Evolutionary conservation across 1,140 invertebrate genomes (phyloP), one percentile per base, ranked within the genome.

Genomic region (Drosophila persimilis): DNA sequence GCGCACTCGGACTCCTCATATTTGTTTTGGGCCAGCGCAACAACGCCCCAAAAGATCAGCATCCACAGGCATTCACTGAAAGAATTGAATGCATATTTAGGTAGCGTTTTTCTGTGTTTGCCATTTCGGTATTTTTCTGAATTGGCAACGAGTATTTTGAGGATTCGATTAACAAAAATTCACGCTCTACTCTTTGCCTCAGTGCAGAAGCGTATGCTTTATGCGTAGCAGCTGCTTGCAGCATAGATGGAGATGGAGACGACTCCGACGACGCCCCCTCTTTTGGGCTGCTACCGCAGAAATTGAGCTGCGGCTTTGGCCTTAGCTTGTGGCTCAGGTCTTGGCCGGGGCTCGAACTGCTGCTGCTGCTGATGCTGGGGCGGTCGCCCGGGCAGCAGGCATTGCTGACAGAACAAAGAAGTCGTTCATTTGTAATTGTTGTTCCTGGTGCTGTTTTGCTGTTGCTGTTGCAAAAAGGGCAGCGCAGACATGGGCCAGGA

Each of bases 371-470:
- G 65, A 51, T 39, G 31, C 48, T 48, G 26, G 45, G 56, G 24
- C 47, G 35, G 20, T 50, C 31, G 66, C 67, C 59, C 52, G 11
- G 31, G 73, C 75, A 72, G 53, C 56, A 60, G 67, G 64, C 66
- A 45, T 63, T 65, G 77, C 86, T 90, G 86, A 90, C 86, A 90
- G 86, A 80, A 89, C 88, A 90, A 90, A 90, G 86, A 83, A 88
- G 80, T 90, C 80, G 81, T 90, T 86, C 88, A 90, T 90, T 90
- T 90, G 86, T 90, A 88, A 90, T 90, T 90, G 78, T 83, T 89
- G 79, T 85, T 84, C 69, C 58, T 66, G 77, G 48, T 67, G 65
- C 53, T 71, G 61, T 56, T 60, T 56, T 70, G 67, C 53, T 62
- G 75, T 52, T 63, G 58, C 63, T 70, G 73, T 52, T 73, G 80